These are phyloP conservation scores for Caenorhabditis uteleia DNA, from an alignment of 2,888 invertebrate genomes.

Conservation along the genomic window DNA sequence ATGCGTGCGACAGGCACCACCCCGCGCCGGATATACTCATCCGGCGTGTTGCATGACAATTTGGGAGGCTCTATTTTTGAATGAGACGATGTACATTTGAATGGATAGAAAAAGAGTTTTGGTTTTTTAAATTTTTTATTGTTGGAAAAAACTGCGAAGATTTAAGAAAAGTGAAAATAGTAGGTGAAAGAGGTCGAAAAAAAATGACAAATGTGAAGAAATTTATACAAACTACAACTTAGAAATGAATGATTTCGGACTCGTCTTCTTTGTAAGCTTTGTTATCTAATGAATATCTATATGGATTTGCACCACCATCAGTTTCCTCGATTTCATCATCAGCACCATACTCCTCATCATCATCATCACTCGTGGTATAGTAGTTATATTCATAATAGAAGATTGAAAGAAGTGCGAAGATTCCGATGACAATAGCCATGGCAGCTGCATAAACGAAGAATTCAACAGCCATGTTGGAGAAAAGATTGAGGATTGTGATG, in stretches of 20 bases:
- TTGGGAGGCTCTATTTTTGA: background rate
- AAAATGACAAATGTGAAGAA: slow-evolving; percentile 2
- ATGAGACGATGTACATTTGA: background rate
- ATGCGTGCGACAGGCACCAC: background rate
- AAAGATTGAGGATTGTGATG: slow-evolving; percentile 72
- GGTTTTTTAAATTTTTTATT: slow-evolving; percentile 14
- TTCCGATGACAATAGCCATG: slow-evolving; percentile 83
- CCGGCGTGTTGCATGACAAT: slow-evolving; percentile 40
- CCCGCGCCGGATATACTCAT: slow-evolving; percentile 35
- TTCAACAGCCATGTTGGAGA: slow-evolving; percentile 57
- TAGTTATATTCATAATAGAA: slow-evolving; percentile 76
- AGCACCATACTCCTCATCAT: slow-evolving; percentile 23
- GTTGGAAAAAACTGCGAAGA: slow-evolving; percentile 3
- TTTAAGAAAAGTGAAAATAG: slow-evolving; percentile 12
- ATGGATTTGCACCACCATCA: too few species aligned
- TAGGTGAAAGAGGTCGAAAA: slow-evolving; percentile 9
- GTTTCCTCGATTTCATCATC: slow-evolving; percentile 22
- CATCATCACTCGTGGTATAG: slow-evolving; percentile 55
- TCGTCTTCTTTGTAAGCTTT: slow-evolving; percentile 24
- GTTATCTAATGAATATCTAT: slow-evolving; percentile 34
- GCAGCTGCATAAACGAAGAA: slow-evolving; percentile 73
- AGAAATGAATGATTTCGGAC: background rate
- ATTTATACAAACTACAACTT: slow-evolving; percentile 19
- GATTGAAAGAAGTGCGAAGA: slow-evolving; percentile 83
- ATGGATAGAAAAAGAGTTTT: background rate